A percentile compares a stretch with the other conserved stretches of the same genome.
These are phyloP conservation scores for Jaculus jaculus DNA, from an alignment of 2,113 vertebrate genomes.

Conservation along the genomic window DNA sequence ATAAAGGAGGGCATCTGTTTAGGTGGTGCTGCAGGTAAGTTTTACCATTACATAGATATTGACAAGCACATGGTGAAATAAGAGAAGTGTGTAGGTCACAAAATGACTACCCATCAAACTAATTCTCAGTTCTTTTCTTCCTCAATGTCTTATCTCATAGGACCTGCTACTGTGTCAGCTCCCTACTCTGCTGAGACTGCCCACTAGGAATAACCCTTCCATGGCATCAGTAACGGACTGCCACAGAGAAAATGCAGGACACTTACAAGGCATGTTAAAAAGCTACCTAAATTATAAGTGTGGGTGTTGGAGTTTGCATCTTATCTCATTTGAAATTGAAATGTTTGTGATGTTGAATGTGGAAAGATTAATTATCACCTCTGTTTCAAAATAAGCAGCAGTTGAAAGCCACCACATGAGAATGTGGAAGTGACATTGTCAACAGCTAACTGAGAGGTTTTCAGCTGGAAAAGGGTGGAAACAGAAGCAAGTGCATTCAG, in stretches of 20 bases:
- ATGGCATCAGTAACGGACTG: slow-evolving; percentile 73
- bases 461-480: slow-evolving; percentile 82
- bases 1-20: neutral
- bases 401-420: slow-evolving; percentile 85
- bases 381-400: slow-evolving; percentile 89
- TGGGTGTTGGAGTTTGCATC: slow-evolving; percentile 80
- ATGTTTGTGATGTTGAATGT: slow-evolving; percentile 88
- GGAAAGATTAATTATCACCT: slow-evolving; percentile 94
- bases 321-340: slow-evolving; percentile 89
- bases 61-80: neutral
- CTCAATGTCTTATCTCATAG: slow-evolving; percentile 57
- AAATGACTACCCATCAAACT: slow-evolving; percentile 47
- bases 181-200: slow-evolving; percentile 61
- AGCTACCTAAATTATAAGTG: slow-evolving; percentile 83
- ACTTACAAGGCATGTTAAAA: slow-evolving; percentile 75
- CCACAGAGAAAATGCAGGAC: slow-evolving; percentile 79
- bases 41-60: slow-evolving; percentile 12
- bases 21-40: neutral
- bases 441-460: slow-evolving; percentile 80
- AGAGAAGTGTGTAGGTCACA: neutral
- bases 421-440: slow-evolving; percentile 84
- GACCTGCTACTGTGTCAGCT: slow-evolving; percentile 16
- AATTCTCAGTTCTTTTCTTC: slow-evolving; percentile 69
- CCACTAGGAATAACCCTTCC: slow-evolving; percentile 74
- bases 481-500: slow-evolving; percentile 78